Evolutionary conservation across 2,888 invertebrate genomes (phyloP), one percentile per base, ranked within the genome.

Genomic region (Leucophora obtusa): DNA sequence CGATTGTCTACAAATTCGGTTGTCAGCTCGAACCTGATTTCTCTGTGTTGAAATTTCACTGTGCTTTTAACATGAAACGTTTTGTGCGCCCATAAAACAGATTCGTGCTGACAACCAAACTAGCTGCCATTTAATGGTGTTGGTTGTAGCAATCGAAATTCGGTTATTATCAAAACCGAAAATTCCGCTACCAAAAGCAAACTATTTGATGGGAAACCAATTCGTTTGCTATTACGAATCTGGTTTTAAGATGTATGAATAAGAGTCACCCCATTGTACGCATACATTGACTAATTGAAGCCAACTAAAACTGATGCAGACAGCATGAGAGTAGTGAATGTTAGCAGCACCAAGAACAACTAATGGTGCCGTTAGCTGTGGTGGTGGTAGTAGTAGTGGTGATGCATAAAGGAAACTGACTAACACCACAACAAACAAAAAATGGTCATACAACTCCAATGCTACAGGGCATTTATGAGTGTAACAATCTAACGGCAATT

Each of bases 401-500:
- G 51, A n/a, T 47, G 43, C 43, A 47, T n/a, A 50, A 10, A 50
- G 60, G 35, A 62, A 75, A 53, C 54, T 54, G 50, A 50, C 28
- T 28, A 28, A 3, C 7, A 28, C 28, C 6, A 28, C 28, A 6
- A 7, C 28, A 38, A 54, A 43, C 28, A 28, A 28, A 24, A 63
- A 58, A 59, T 38, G 4, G 24, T 65, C 4, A 43, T 15, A 63
- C 43, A 43, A 38, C 68, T n/a, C n/a, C 53, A 63, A 21, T 66
- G 24, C 53, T 63, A 14, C 63, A 72, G 72, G 80, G 63, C 59
- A 73, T 50, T 69, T 63, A 51, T 59, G 47, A 76, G 69, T 76
- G 69, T 76, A 76, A 65, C 72, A 65, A 65, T 73, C 68, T 76
- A 81, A 81, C 76, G 72, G 74, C 79, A 66, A 66, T 74, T 65